Percentiles rank a stretch among this genome's conserved stretches.
These are phyloP conservation scores for Camelus bactrianus DNA, from an alignment of 2,113 vertebrate genomes.

Conservation along the genomic window DNA sequence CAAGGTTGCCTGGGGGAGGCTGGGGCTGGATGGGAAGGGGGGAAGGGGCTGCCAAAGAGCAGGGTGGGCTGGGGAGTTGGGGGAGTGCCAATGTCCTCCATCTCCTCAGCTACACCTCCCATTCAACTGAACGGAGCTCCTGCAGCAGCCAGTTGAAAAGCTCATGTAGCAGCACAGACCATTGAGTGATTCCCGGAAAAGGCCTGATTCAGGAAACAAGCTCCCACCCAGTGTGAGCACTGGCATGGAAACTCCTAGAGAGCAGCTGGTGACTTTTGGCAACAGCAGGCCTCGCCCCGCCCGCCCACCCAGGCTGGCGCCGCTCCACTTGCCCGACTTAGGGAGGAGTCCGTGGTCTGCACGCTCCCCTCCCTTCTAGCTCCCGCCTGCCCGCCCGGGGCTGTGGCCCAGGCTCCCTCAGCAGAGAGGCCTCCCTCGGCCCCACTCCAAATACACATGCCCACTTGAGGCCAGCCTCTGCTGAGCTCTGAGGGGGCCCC, in stretches of 20 bases:
- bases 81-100: neutral
- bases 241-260: neutral
- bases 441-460: neutral
- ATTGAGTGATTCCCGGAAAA: neutral
- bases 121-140: neutral
- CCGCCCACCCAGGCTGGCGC: neutral
- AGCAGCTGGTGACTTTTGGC: neutral
- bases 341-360: neutral
- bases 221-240: neutral
- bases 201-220: neutral
- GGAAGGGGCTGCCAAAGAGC: neutral
- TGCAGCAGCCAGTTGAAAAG: neutral
- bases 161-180: neutral
- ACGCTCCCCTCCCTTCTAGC: neutral
- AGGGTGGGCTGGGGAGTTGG: neutral
- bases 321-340: no score
- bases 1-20: neutral
- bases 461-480: neutral
- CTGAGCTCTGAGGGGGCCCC: neutral
- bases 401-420: neutral
- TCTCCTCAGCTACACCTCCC: neutral
- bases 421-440: neutral
- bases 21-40: neutral
- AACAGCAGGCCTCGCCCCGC: neutral
- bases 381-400: neutral